Evolutionary conservation across 2,888 invertebrate genomes (phyloP).

Genomic region (Chouioia cunea): DNA sequence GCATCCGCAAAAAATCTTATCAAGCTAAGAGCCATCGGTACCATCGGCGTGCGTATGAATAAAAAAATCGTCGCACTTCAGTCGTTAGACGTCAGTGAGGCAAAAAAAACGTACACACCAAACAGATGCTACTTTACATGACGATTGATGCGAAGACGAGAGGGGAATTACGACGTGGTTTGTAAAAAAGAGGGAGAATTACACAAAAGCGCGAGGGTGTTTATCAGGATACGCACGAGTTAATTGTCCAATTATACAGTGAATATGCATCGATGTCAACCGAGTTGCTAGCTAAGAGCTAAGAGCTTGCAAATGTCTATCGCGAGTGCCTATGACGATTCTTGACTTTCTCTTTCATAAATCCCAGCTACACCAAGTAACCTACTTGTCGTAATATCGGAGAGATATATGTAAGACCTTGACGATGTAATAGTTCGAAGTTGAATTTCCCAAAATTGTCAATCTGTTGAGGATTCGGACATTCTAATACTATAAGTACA

Average conservation of each 20-base stretch:
- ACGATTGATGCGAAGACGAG: constrained; percentile 3
- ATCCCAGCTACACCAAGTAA: too few relatives aligned
- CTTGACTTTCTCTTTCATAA: too few relatives aligned
- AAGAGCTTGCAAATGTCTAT: too few relatives aligned
- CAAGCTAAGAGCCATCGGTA: constrained; percentile 27
- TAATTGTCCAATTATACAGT: constrained; percentile 49
- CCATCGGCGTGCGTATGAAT: constrained; percentile 29
- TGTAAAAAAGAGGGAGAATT: neutral
- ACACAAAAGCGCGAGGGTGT: constrained; percentile 40
- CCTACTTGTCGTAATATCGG: too few relatives aligned
- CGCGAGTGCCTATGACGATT: too few relatives aligned
- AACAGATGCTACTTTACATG: neutral
- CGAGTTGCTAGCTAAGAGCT: neutral
- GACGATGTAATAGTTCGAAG: too few relatives aligned
- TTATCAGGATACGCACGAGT: constrained; percentile 49
- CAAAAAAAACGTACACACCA: neutral
- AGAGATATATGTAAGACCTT: too few relatives aligned
- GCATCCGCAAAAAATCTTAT: constrained; percentile 46
- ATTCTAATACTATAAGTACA: too few relatives aligned
- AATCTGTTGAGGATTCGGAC: too few relatives aligned
- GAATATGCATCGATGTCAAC: neutral
- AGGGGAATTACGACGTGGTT: neutral
- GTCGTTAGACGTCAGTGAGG: constrained; percentile 26
- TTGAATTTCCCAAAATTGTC: too few relatives aligned
- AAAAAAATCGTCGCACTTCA: constrained; percentile 38